A percentile compares a stretch with the other conserved stretches of the same genome.
These are phyloP conservation scores for Platygyra sinensis DNA, from an alignment of 64 coral and sea anemone species.

Conservation along the genomic window DNA sequence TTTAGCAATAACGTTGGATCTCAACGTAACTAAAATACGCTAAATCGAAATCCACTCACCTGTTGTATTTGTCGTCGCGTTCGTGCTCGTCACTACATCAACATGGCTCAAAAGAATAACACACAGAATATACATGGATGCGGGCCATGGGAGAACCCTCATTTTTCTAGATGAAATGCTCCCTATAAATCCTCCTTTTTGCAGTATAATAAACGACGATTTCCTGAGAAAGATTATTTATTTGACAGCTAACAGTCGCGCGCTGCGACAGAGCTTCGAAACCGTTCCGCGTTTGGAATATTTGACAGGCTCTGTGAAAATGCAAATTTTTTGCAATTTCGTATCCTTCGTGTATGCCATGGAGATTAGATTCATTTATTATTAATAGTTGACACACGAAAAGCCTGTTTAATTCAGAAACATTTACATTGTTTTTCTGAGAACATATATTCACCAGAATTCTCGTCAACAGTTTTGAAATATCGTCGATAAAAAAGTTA, in stretches of 20 bases:
- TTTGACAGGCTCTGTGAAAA: slow-evolving; percentile 11
- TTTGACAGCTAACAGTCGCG: not conserved
- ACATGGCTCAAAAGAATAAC: not conserved
- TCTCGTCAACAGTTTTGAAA: not conserved
- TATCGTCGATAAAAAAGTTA: not conserved
- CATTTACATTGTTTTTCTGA: not conserved
- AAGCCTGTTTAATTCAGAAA: slow-evolving; percentile 15
- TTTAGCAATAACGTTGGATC: not conserved
- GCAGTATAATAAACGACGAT: not conserved
- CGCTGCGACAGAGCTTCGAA: not conserved
- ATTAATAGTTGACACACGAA: slow-evolving; percentile 37
- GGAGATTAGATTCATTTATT: slow-evolving; percentile 38
- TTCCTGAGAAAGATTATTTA: not conserved
- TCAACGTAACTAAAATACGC: not conserved
- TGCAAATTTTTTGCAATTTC: slow-evolving; percentile 29
- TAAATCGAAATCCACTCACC: not conserved
- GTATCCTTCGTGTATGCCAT: not conserved
- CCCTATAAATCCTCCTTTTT: not conserved
- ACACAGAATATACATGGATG: not conserved
- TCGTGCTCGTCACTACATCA: not conserved
- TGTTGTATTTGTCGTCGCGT: not conserved
- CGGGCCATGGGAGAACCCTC: not conserved
- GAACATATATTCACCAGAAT: not conserved
- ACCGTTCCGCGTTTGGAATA: not conserved
- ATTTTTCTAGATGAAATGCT: not conserved